Conservation (phyloP, 2,888 invertebrate genomes). For the Drosophila neotestacea region DNA sequence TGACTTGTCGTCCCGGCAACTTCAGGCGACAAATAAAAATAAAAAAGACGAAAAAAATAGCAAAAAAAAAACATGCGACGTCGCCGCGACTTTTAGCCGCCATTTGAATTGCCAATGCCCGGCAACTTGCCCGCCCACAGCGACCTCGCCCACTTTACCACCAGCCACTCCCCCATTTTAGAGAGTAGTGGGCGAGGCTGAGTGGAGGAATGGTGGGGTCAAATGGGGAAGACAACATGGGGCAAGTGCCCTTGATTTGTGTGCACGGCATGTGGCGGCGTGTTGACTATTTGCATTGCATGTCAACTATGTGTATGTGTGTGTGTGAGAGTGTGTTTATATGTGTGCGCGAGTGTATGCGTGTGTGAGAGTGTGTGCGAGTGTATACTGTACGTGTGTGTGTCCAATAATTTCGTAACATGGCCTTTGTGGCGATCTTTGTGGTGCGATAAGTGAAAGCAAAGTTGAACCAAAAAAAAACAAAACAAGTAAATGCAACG, state of each 20-base stretch:
- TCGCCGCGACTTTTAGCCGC: conserved; percentile 73
- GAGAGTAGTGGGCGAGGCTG: background rate
- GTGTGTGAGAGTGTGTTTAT: conserved; percentile 2
- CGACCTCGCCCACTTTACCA: conserved; percentile 30
- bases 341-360: conserved; percentile 3
- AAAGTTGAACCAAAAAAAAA: conserved; percentile 24
- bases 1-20: conserved; percentile 37
- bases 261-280: conserved; percentile 80
- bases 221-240: conserved; percentile 40
- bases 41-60: conserved; percentile 1
- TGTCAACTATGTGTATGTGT: conserved; percentile 51
- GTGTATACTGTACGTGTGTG: conserved; percentile 25
- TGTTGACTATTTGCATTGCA: conserved; percentile 80
- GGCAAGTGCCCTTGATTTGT: conserved; percentile 75
- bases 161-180: background rate
- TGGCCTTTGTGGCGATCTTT: conserved; percentile 81
- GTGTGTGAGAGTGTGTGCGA: conserved; percentile 2
- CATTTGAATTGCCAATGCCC: conserved; percentile 68
- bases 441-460: conserved; percentile 65
- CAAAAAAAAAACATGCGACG: conserved; percentile 56
- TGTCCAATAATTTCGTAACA: conserved; percentile 80
- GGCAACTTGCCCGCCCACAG: conserved; percentile 54
- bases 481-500: background rate
- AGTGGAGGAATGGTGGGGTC: background rate
- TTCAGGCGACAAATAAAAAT: conserved; percentile 38